Base-by-base conservation (phyloP, 2,113 vertebrate species). In the Oreotragus oreotragus region DNA sequence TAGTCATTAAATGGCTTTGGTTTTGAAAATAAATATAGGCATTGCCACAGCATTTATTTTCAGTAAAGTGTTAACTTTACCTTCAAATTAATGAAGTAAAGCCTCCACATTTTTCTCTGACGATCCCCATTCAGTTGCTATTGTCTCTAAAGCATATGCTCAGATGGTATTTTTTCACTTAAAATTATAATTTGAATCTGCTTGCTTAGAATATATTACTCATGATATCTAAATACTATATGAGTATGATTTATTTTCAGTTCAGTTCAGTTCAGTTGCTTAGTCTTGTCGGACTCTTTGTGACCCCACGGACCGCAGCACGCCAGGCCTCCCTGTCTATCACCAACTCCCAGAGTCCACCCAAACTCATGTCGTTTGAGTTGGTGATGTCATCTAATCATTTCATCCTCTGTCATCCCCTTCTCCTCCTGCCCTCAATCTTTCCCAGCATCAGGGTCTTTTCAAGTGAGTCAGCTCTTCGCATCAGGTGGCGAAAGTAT, bases 11-110 rank as follows among this genome's bases (percentile, higher is more conserved):
- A 55, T 53, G 27, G 62, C 84, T 96, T 76, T 76, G 97, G 55
- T 33, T 81, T 97, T 92, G 58, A 97, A 98, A 97, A 80, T 81
- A 73, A 90, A 21, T 84, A 57, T 94, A 19, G 19, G 3, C 91
- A 90, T 96, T 96, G 6, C 39, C 33, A 93, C 83, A 45, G 7
- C 33, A 93, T 94, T 98, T 98, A 64, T 93, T 98, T 97, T 97
- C 45, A 92, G 33, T 97, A 60, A 86, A 94, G 80, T 80, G 28
- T 94, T 58, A 92, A 30, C 51, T 94, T 96, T 97, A 60, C 83
- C 39, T 84, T 96, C 96, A 64, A 3, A 9, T 94, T 97, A 55
- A 66, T 77, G 23, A 97, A 86, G 43, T 36, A 83, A 93, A 96
- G 28, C 43, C 33, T 83, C 16, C 16, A n/a, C 85, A 0, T 94